A percentile compares a stretch with the other conserved stretches of the same genome.
phyloP scores from a whole-genome alignment of 2,113 vertebrate genomes.

The Tamias sibiricus region DNA sequence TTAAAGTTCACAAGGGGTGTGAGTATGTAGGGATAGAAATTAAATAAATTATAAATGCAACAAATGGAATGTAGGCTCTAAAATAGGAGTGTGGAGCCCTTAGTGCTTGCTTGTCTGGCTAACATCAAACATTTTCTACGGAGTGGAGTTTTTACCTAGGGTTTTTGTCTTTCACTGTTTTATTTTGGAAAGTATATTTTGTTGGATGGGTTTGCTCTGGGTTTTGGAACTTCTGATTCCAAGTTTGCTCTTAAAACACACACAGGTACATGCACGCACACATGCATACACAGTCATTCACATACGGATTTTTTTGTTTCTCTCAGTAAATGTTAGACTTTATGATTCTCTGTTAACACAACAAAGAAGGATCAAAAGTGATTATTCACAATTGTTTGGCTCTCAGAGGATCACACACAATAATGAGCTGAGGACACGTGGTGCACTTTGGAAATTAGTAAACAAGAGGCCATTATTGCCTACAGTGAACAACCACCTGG shows the following conservation, averaged over 20 bases:
- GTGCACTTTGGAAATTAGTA: slow-evolving; percentile 1
- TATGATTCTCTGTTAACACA: neutral
- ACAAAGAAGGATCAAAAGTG: slow-evolving; percentile 11
- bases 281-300: neutral
- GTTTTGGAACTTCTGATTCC: neutral
- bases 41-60: slow-evolving; percentile 49
- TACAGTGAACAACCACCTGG: slow-evolving; percentile 38
- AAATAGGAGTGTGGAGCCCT: neutral
- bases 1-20: slow-evolving; percentile 41
- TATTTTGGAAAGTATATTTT: neutral
- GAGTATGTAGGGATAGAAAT: neutral
- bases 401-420: neutral
- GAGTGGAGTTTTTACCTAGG: slow-evolving; percentile 10
- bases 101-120: neutral
- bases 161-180: slow-evolving; percentile 2
- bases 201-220: slow-evolving; percentile 3
- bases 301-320: neutral
- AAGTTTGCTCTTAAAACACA: slow-evolving; percentile 40
- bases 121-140: neutral
- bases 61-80: slow-evolving; percentile 51
- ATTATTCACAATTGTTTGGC: slow-evolving; percentile 14
- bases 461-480: slow-evolving; percentile 40
- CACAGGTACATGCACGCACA: accelerated
- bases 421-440: neutral
- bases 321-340: slow-evolving; percentile 7